These are phyloP conservation scores for Ennomos quercinarius DNA, from an alignment of 2,888 invertebrate genomes.

Conservation along the genomic window DNA sequence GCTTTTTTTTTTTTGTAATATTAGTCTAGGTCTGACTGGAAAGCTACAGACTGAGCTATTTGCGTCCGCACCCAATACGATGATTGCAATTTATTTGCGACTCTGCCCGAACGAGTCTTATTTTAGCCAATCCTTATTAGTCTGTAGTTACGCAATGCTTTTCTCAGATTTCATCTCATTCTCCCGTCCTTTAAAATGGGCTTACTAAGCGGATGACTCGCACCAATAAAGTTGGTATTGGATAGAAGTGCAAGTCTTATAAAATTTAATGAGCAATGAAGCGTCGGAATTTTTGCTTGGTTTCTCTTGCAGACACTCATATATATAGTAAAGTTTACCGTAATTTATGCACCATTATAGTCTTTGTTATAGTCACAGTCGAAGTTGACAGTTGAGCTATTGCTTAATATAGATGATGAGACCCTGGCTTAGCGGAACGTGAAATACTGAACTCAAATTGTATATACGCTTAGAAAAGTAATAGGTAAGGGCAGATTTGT, in stretches of 20 bases:
- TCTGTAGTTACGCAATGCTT: constrained; percentile 29
- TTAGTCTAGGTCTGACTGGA: not conserved
- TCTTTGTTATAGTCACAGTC: no score
- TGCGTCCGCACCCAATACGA: constrained; percentile 12
- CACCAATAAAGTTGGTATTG: constrained; percentile 39
- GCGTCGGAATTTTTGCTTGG: no score
- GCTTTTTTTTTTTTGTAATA: not conserved
- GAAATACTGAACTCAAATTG: no score
- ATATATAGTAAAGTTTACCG: no score
- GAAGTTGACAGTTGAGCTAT: no score
- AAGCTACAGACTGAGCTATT: constrained; percentile 11
- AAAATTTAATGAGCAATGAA: no score
- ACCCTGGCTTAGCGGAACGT: no score
- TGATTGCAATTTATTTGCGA: constrained; percentile 39
- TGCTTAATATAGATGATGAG: no score
- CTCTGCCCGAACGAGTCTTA: constrained; percentile 22
- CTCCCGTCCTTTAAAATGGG: constrained; percentile 34
- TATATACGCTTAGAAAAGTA: no score
- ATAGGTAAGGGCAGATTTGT: no score
- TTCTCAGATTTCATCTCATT: constrained; percentile 34
- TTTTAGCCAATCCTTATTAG: constrained; percentile 32
- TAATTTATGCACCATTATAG: no score
- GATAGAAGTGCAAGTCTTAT: constrained; percentile 15
- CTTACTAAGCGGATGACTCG: constrained; percentile 37
- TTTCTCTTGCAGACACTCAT: no score